Conservation (phyloP, 2,888 invertebrate species). For the Xylota segnis region DNA sequence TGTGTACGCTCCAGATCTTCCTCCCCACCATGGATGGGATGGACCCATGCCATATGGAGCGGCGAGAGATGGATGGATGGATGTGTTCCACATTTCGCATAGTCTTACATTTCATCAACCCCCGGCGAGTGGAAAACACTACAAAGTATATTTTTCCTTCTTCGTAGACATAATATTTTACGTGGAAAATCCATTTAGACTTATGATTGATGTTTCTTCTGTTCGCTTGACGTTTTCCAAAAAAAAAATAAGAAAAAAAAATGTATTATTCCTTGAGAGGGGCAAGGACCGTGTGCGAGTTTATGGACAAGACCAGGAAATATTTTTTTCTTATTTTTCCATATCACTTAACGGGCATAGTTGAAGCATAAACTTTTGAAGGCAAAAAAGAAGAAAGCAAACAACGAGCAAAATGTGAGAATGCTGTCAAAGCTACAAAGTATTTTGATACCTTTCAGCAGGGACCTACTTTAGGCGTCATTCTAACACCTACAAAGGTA, state of each 20-base stretch:
- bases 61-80: slow-evolving; percentile 62
- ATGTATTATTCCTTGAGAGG: slow-evolving; percentile 17
- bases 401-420: slow-evolving; percentile 23
- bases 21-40: slow-evolving; percentile 11
- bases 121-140: slow-evolving; percentile 59
- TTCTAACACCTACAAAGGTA: not conserved
- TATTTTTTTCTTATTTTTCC: slow-evolving; percentile 19
- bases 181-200: slow-evolving; percentile 79
- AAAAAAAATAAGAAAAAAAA: slow-evolving; percentile 30
- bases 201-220: slow-evolving; percentile 78
- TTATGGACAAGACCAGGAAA: slow-evolving; percentile 52
- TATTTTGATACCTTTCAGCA: slow-evolving; percentile 43
- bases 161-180: slow-evolving; percentile 73
- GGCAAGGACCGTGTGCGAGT: slow-evolving; percentile 15
- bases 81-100: slow-evolving; percentile 72
- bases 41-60: slow-evolving; percentile 60
- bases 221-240: slow-evolving; percentile 57
- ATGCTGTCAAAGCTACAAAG: slow-evolving; percentile 52
- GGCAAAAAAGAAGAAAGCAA: not conserved
- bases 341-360: slow-evolving; percentile 29
- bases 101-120: slow-evolving; percentile 73
- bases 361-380: slow-evolving; percentile 51
- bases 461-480: slow-evolving; percentile 2
- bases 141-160: slow-evolving; percentile 55
- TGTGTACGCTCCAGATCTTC: slow-evolving; percentile 47